Conservation (phyloP, 2,113 vertebrate genomes). For the Drymodes brunneopygia region DNA sequence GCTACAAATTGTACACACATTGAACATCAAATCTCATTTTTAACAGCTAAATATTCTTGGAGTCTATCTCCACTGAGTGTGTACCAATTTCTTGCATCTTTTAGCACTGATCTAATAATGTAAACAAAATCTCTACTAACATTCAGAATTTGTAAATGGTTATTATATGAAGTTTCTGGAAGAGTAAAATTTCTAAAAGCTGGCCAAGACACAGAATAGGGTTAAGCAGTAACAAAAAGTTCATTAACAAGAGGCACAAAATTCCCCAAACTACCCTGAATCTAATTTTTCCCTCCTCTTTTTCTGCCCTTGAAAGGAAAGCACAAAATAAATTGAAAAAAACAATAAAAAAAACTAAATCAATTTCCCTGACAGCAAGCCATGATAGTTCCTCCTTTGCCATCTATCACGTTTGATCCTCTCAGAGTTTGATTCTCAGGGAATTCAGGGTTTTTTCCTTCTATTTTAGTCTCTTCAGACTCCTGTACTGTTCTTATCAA, state of each 20-base stretch:
- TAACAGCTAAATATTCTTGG: neutral
- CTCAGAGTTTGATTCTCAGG: neutral
- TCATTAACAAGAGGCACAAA: neutral
- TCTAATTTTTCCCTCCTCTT: accelerated
- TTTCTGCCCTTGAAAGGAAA: neutral
- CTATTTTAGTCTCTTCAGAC: neutral
- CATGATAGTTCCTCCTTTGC: neutral
- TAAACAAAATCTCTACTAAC: neutral
- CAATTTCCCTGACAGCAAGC: neutral
- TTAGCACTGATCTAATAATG: neutral
- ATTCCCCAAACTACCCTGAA: neutral
- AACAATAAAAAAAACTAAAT: neutral
- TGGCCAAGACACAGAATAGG: neutral
- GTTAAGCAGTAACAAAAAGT: neutral
- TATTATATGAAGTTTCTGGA: neutral
- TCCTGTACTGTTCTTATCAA: neutral
- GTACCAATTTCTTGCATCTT: neutral
- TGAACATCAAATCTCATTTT: neutral
- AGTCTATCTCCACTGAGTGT: neutral
- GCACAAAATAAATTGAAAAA: neutral
- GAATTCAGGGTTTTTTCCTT: neutral
- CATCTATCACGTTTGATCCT: neutral
- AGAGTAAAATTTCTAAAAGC: neutral
- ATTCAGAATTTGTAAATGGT: neutral
- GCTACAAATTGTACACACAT: neutral